A percentile compares a stretch with the other conserved stretches of the same genome.
These are phyloP conservation scores for Podiceps cristatus DNA, from an alignment of 2,113 vertebrate genomes.

Conservation along the genomic window DNA sequence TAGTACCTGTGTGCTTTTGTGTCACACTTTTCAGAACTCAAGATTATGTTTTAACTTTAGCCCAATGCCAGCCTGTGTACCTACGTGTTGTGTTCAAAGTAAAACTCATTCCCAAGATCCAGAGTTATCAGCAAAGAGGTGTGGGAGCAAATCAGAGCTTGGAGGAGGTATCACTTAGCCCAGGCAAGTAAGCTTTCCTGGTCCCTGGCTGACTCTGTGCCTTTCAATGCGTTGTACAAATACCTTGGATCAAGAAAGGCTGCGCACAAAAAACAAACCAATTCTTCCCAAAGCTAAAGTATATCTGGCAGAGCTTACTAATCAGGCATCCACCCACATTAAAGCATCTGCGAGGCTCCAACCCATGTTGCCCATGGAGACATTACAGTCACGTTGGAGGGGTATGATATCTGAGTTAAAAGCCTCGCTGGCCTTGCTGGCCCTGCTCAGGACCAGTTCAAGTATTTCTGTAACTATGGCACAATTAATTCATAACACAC, in stretches of 20 bases:
- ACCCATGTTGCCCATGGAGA: not conserved
- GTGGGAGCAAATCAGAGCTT: not conserved
- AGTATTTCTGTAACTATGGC: not conserved
- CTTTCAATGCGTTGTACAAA: not conserved
- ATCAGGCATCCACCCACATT: slow-evolving; percentile 32
- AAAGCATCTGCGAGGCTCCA: slow-evolving; percentile 25
- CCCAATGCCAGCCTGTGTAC: not conserved
- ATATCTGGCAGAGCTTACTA: slow-evolving; percentile 7
- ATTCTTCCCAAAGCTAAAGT: not conserved
- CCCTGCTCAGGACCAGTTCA: not conserved
- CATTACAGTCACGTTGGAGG: not conserved
- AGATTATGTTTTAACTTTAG: not conserved
- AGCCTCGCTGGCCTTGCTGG: not conserved
- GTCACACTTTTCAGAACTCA: not conserved
- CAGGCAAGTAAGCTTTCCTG: not conserved
- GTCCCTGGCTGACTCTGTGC: not conserved
- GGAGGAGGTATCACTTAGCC: not conserved
- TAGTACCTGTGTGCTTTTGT: not conserved
- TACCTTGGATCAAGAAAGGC: not conserved
- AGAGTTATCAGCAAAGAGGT: not conserved
- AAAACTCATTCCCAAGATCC: not conserved
- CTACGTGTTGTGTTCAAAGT: not conserved
- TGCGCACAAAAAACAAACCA: not conserved
- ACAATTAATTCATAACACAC: not conserved
- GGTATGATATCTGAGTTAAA: not conserved